Conservation (phyloP, 2,888 invertebrate species). For the Itoplectis maculator region DNA sequence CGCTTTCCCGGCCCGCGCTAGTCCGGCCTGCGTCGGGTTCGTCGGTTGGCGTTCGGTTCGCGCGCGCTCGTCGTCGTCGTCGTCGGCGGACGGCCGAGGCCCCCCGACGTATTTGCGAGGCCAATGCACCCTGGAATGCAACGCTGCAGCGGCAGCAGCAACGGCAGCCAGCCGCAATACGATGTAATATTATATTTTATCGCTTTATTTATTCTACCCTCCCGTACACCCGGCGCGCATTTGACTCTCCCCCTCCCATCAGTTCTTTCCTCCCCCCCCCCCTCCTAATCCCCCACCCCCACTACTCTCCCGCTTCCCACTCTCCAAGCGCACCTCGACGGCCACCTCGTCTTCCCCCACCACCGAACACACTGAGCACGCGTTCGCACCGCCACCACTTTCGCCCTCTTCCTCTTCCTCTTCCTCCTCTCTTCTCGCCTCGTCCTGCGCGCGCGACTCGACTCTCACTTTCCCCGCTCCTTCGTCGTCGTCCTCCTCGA, state of each 20-base stretch:
- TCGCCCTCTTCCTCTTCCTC: slow-evolving; percentile 57
- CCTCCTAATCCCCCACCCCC: not conserved
- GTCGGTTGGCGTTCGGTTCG: slow-evolving; percentile 69
- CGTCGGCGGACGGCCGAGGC: slow-evolving; percentile 71
- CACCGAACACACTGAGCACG: slow-evolving; percentile 38
- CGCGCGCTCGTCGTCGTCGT: slow-evolving; percentile 65
- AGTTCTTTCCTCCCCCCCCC: slow-evolving; percentile 43
- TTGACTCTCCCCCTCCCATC: slow-evolving; percentile 65
- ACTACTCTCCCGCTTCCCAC: not conserved
- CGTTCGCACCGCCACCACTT: slow-evolving; percentile 70
- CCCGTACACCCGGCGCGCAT: slow-evolving; percentile 75
- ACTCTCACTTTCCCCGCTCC: slow-evolving; percentile 57
- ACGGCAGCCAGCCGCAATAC: slow-evolving; percentile 81
- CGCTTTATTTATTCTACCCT: slow-evolving; percentile 84
- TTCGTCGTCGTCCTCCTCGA: slow-evolving; percentile 27
- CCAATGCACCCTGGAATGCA: slow-evolving; percentile 82
- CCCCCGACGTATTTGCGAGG: slow-evolving; percentile 79
- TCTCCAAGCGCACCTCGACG: not conserved
- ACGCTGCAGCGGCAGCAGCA: slow-evolving; percentile 72
- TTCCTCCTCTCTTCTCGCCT: slow-evolving; percentile 27
- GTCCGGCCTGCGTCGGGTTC: slow-evolving; percentile 52
- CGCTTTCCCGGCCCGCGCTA: slow-evolving; percentile 35
- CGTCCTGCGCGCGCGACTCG: slow-evolving; percentile 53
- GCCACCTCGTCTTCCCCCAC: slow-evolving; percentile 34
- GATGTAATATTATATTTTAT: slow-evolving; percentile 84